Conservation (phyloP, 2,888 invertebrate genomes). For the Acrobasis repandana region DNA sequence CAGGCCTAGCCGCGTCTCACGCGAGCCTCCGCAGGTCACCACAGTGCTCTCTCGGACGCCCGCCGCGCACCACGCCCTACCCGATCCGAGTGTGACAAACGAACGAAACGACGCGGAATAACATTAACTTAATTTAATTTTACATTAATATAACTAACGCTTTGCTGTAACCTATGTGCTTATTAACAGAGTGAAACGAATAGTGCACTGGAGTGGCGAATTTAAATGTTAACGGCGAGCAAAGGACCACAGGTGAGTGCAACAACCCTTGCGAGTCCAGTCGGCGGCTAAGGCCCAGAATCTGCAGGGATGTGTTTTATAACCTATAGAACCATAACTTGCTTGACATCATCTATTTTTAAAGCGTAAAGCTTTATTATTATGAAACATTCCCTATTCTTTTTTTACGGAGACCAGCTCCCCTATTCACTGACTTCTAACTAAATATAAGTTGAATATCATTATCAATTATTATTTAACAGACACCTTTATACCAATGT, state of each 20-base stretch:
- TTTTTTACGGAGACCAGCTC: too few species aligned
- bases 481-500: too few species aligned
- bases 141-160: slow-evolving; percentile 49
- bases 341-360: too few species aligned
- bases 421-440: too few species aligned
- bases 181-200: slow-evolving; percentile 57
- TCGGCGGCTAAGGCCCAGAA: neutral
- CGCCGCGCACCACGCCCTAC: slow-evolving; percentile 53
- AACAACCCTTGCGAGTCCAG: neutral
- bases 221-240: slow-evolving; percentile 50
- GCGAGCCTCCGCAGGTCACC: slow-evolving; percentile 19
- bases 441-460: too few species aligned
- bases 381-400: too few species aligned
- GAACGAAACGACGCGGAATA: slow-evolving; percentile 72
- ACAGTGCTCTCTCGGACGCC: slow-evolving; percentile 73
- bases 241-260: slow-evolving; percentile 43
- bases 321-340: too few species aligned
- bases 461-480: too few species aligned
- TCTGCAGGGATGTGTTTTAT: neutral
- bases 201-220: slow-evolving; percentile 55
- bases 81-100: slow-evolving; percentile 60
- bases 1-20: slow-evolving; percentile 34
- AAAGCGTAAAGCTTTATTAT: too few species aligned
- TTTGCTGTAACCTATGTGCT: slow-evolving; percentile 59
- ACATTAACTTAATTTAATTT: slow-evolving; percentile 37